These are phyloP conservation scores for Dufourea novaeangliae DNA, from an alignment of 1,140 invertebrate species.

Conservation along the genomic window DNA sequence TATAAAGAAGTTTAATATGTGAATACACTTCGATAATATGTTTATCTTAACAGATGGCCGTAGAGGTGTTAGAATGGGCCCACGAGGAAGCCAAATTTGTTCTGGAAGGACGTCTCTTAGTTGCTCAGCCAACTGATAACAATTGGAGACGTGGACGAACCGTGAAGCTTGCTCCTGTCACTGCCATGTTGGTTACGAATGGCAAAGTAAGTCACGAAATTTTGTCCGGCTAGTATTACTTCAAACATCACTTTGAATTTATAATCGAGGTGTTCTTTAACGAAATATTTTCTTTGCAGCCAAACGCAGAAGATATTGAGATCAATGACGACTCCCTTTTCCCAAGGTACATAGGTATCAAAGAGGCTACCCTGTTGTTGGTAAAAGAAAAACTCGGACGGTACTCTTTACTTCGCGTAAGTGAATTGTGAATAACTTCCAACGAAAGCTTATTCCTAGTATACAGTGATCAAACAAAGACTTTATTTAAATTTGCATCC, in stretches of 20 bases:
- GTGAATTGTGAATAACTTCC: conserved; percentile 48
- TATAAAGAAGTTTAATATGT: too few species aligned
- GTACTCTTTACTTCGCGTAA: conserved; percentile 90
- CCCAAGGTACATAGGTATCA: conserved; percentile 87
- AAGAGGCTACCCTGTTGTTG: conserved; percentile 93
- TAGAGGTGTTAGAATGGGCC: conserved; percentile 96
- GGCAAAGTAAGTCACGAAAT: conserved; percentile 85
- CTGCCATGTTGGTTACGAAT: conserved; percentile 93
- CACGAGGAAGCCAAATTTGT: conserved; percentile 94
- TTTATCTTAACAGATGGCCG: conserved; percentile 86
- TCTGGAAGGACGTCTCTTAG: conserved; percentile 92
- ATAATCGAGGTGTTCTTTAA: neutral
- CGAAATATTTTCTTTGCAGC: conserved; percentile 74
- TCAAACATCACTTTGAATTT: neutral
- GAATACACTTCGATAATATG: conserved; percentile 15
- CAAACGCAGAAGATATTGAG: conserved; percentile 79
- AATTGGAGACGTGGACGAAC: conserved; percentile 94
- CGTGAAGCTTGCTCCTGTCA: conserved; percentile 92
- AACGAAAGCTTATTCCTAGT: neutral
- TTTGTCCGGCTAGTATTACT: neutral
- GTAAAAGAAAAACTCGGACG: conserved; percentile 95
- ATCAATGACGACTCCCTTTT: conserved; percentile 81
- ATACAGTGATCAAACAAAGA: neutral
- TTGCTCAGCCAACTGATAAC: conserved; percentile 93
- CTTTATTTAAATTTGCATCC: neutral